Percentiles rank a stretch among this genome's conserved stretches.
Conservation (phyloP, 2,888 invertebrate species). For the Meta bourneti region DNA sequence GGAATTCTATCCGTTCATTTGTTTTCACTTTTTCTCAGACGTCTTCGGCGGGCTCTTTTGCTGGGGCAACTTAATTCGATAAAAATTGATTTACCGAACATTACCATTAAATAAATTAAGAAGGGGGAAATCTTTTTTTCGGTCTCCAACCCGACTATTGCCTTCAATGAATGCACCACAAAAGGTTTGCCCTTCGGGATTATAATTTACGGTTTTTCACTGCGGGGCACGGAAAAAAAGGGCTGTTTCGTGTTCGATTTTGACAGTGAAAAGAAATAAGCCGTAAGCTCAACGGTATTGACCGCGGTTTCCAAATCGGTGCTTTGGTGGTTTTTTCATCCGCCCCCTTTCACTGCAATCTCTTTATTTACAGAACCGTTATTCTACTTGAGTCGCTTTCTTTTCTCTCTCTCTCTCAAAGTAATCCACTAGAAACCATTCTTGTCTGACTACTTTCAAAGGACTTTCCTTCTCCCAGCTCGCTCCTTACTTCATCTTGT, state of each 20-base stretch:
- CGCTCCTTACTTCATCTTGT: constrained; percentile 28
- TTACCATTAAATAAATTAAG: constrained; percentile 74
- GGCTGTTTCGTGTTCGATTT: constrained; percentile 27
- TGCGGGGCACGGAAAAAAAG: constrained; percentile 32
- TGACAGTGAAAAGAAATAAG: constrained; percentile 37
- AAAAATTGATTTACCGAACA: constrained; percentile 69
- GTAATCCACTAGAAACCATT: constrained; percentile 38
- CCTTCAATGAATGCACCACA: constrained; percentile 26
- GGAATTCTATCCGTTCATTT: constrained; percentile 13
- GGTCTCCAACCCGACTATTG: constrained; percentile 15
- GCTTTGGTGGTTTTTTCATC: constrained; percentile 37
- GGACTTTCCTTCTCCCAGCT: constrained; percentile 13
- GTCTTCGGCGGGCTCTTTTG: constrained; percentile 19
- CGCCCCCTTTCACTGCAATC: constrained; percentile 17
- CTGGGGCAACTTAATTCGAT: constrained; percentile 42
- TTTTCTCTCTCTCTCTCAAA: neutral
- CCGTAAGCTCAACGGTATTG: constrained; percentile 27
- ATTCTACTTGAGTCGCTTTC: constrained; percentile 25
- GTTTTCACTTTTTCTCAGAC: constrained; percentile 31
- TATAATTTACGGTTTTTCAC: constrained; percentile 60
- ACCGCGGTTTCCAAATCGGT: constrained; percentile 65
- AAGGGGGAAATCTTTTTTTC: constrained; percentile 24
- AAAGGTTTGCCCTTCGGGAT: constrained; percentile 36
- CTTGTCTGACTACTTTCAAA: constrained; percentile 35
- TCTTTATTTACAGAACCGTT: constrained; percentile 48